Evolutionary conservation across 2,888 invertebrate genomes (phyloP).

Genomic region (Hypomecis atomaria): DNA sequence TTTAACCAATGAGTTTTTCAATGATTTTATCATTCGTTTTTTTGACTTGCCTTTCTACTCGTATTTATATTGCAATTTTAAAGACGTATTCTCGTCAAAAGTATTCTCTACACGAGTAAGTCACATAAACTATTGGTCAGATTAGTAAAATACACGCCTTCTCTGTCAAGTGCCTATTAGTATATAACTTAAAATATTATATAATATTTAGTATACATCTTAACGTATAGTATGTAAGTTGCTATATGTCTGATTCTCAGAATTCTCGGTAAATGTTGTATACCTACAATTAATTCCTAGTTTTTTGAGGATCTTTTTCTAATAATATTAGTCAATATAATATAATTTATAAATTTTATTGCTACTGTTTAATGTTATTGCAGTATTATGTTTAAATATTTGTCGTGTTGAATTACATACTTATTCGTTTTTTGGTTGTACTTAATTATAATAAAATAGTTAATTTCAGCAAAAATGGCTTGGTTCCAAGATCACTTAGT

Average conservation of each 20-base stretch:
- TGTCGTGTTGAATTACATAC: conserved; percentile 29
- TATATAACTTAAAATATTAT: conserved; percentile 46
- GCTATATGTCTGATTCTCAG: conserved; percentile 23
- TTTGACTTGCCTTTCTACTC: no score
- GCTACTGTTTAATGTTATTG: conserved; percentile 27
- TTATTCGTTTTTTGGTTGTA: conserved; percentile 33
- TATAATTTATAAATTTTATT: conserved; percentile 19
- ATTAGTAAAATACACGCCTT: conserved; percentile 35
- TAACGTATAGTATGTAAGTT: conserved; percentile 37
- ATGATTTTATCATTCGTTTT: no score
- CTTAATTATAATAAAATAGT: conserved; percentile 35
- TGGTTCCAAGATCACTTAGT: conserved; percentile 11
- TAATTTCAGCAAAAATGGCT: conserved; percentile 22
- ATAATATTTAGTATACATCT: conserved; percentile 50
- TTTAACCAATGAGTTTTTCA: no score
- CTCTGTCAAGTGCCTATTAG: conserved; percentile 73
- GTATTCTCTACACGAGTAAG: neutral
- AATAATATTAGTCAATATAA: conserved; percentile 13
- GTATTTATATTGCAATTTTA: no score
- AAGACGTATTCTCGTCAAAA: no score
- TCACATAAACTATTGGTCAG: conserved; percentile 16
- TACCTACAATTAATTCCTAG: conserved; percentile 5
- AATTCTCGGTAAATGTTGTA: conserved; percentile 2
- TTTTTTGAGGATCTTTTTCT: conserved; percentile 30
- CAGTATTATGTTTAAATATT: conserved; percentile 40